Evolutionary conservation across 2,797 vertebrate genomes (phyloP).

Genomic region (Arnoldichthys spilopterus): DNA sequence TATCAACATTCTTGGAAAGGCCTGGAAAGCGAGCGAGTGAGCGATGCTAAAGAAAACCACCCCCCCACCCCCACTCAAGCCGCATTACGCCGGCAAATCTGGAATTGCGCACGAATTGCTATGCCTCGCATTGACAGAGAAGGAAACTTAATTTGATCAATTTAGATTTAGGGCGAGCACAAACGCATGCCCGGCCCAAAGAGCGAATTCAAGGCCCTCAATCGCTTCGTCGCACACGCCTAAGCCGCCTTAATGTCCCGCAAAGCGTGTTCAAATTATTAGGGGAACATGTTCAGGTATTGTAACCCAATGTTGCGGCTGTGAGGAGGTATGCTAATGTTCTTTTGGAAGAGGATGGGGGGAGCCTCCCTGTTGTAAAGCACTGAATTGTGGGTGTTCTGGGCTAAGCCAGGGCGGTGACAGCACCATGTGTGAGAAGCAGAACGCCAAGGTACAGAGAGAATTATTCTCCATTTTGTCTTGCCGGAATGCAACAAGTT

Average conservation of each 20-base stretch:
- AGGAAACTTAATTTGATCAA: slow-evolving; percentile 57
- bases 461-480: slow-evolving; percentile 54
- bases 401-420: slow-evolving; percentile 51
- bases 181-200: slow-evolving; percentile 53
- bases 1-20: slow-evolving; percentile 83
- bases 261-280: slow-evolving; percentile 72
- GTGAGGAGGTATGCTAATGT: slow-evolving; percentile 62
- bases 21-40: slow-evolving; percentile 72
- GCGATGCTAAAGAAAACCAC: slow-evolving; percentile 61
- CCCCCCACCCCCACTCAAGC: slow-evolving; percentile 64
- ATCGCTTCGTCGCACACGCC: slow-evolving; percentile 71
- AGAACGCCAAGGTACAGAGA: slow-evolving; percentile 21
- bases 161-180: slow-evolving; percentile 50
- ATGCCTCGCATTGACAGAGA: slow-evolving; percentile 74
- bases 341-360: slow-evolving; percentile 49
- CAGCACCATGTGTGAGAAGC: slow-evolving; percentile 48
- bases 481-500: slow-evolving; percentile 73
- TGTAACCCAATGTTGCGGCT: slow-evolving; percentile 67
- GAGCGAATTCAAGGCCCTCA: slow-evolving; percentile 64
- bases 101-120: slow-evolving; percentile 66
- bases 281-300: slow-evolving; percentile 68
- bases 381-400: slow-evolving; percentile 72
- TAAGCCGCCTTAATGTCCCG: slow-evolving; percentile 73
- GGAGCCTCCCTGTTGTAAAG: slow-evolving; percentile 57
- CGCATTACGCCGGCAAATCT: slow-evolving; percentile 78